Conservation (phyloP, 1,140 invertebrate species). For the Hyles vespertilio region DNA sequence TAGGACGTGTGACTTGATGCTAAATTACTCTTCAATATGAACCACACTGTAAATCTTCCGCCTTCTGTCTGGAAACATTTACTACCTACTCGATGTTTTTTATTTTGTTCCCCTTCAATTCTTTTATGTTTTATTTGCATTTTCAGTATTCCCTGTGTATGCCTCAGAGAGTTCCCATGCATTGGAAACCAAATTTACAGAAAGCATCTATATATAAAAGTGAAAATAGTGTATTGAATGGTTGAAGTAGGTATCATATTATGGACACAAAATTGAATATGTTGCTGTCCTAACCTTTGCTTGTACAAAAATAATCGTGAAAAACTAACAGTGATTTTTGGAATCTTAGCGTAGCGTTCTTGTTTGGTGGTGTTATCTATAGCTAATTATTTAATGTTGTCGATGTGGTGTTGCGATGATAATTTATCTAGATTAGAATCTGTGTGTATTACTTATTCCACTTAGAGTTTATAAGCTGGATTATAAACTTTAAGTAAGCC, state of each 20-base stretch:
- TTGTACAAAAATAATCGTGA: conserved; percentile 24
- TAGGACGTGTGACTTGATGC: conserved; percentile 2
- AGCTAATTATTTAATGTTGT: conserved; percentile 71
- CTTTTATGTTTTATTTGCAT: conserved; percentile 57
- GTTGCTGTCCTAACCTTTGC: conserved; percentile 49
- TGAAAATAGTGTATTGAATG: conserved; percentile 75
- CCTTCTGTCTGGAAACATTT: too few relatives aligned
- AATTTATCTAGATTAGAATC: conserved; percentile 61
- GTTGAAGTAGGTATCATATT: conserved; percentile 68
- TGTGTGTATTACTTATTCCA: conserved; percentile 47
- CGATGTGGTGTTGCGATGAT: conserved; percentile 69
- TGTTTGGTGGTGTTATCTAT: conserved; percentile 70
- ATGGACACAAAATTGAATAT: conserved; percentile 33
- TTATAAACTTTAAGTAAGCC: conserved; percentile 51
- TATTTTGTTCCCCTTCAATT: conserved; percentile 54
- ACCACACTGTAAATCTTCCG: too few relatives aligned
- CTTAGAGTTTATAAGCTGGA: conserved; percentile 52
- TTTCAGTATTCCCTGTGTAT: conserved; percentile 76
- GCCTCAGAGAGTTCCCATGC: conserved; percentile 74
- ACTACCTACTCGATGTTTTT: conserved; percentile 13
- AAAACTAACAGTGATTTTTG: conserved; percentile 4
- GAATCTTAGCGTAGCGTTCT: conserved; percentile 58
- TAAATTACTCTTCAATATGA: too few relatives aligned
- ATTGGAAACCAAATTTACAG: conserved; percentile 74
- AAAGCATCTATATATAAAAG: conserved; percentile 73